phyloP scores from a whole-genome alignment of 2,113 vertebrate genomes.

The Montifringilla adamsi region DNA sequence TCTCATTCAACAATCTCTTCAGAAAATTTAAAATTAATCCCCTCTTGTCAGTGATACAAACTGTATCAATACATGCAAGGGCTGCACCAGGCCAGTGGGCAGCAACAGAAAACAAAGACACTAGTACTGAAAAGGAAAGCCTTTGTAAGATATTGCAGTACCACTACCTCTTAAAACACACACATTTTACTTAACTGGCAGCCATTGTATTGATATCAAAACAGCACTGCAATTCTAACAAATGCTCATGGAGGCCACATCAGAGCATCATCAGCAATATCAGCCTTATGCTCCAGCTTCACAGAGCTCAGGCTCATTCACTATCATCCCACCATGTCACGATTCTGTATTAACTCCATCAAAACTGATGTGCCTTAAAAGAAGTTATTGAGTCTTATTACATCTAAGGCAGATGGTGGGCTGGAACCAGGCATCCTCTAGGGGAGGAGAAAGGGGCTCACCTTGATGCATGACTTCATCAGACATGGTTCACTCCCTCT shows the following conservation, averaged over 20 bases:
- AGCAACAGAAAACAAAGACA: background rate
- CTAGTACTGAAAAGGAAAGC: background rate
- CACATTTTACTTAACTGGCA: background rate
- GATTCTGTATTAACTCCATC: background rate
- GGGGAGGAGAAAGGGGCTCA: background rate
- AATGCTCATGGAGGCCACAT: background rate
- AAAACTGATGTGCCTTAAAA: background rate
- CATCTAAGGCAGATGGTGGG: background rate
- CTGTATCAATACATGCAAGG: background rate
- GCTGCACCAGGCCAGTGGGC: accelerated
- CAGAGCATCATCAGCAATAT: background rate
- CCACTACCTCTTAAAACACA: background rate
- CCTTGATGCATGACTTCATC: background rate
- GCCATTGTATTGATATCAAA: background rate
- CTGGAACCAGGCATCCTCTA: background rate
- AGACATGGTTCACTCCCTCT: background rate
- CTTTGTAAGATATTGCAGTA: background rate
- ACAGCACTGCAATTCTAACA: background rate
- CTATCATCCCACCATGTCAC: background rate
- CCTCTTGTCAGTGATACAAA: background rate
- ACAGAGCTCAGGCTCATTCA: background rate
- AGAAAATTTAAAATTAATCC: background rate
- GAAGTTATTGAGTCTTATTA: background rate
- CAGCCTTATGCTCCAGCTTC: background rate
- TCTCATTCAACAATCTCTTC: background rate